Evolutionary conservation across 2,113 vertebrate species (phyloP), one percentile per base, ranked within the genome.

Genomic region (Proterorhinus semilunaris): DNA sequence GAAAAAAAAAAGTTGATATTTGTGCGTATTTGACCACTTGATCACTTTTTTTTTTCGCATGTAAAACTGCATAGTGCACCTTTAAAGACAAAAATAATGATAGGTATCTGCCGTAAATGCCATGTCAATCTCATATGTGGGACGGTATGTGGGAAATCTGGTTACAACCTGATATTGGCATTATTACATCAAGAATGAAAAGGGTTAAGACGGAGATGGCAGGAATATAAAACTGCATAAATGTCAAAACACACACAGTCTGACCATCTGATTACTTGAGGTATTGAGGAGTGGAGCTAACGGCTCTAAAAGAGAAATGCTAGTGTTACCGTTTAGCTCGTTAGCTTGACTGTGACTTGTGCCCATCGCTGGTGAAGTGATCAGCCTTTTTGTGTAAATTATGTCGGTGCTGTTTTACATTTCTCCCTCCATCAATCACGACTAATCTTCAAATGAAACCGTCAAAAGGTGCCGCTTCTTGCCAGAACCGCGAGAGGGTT

Each of bases 381-480:
- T 72, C 57, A 55, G 75, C 65, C n/a, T 73, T 59, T 55, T 36
- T 59, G 27, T 65, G 59, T 74, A 50, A 72, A 82, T 58, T 65
- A 63, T 61, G 47, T 59, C 43, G 36, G 43, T 54, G 11, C 21
- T 16, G 57, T 59, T 66, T 67, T 55, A 68, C 57, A 48, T 64
- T 27, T 74, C 8, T 42, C 51, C 48, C 74, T 69, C 45, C 66
- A 69, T 70, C 53, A 66, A 76, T 80, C 49, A 57, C 77, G 71
- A 49, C 7, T 58, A 71, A 44, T 71, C 42, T 68, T 69, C 13
- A 47, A 21, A 76, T 47, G 75, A 69, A 71, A 74, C 68, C 7
- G 66, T 17, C 44, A 59, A 69, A 63, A 36, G n/a, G 13, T 61
- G 58, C 42, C 3, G 7, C 4, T 4, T 9, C 12, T 45, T 61